These are phyloP conservation scores for Anthopleura xanthogrammica DNA, from an alignment of 92 coral and sea anemone species.

Conservation along the genomic window DNA sequence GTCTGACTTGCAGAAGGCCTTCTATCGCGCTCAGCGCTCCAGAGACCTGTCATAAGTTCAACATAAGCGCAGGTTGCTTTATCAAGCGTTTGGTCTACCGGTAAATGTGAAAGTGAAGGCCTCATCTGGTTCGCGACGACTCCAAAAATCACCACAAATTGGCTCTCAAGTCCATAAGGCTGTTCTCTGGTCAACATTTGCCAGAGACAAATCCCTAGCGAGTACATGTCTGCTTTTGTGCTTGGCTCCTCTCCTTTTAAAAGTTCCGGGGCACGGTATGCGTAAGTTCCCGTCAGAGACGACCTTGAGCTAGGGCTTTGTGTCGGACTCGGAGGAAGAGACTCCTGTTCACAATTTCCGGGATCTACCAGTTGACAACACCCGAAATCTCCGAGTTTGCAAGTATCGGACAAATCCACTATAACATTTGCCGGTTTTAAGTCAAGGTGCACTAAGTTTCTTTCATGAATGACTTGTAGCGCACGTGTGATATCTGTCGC, in stretches of 20 bases:
- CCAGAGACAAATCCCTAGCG: constrained; percentile 91
- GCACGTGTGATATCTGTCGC: constrained; percentile 76
- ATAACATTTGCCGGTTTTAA: constrained; percentile 92
- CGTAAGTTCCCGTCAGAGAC: constrained; percentile 85
- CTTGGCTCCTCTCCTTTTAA: constrained; percentile 84
- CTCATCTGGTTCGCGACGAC: constrained; percentile 88
- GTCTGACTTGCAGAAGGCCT: constrained; percentile 72
- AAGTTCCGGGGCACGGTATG: constrained; percentile 92
- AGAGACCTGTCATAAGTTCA: constrained; percentile 69
- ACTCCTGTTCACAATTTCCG: constrained; percentile 41
- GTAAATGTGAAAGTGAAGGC: constrained; percentile 59
- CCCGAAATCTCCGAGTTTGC: constrained; percentile 94
- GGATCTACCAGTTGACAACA: constrained; percentile 75
- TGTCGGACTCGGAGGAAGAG: constrained; percentile 67
- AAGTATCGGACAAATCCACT: constrained; percentile 58
- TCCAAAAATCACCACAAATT: constrained; percentile 91
- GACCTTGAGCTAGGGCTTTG: constrained; percentile 58
- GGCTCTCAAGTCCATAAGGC: constrained; percentile 90
- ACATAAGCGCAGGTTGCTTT: constrained; percentile 38
- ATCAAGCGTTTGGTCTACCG: constrained; percentile 35
- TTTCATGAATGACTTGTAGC: constrained; percentile 67
- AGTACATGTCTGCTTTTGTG: constrained; percentile 81
- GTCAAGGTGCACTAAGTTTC: constrained; percentile 79
- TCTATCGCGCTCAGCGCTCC: constrained; percentile 68
- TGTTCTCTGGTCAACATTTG: constrained; percentile 89